phyloP scores from a whole-genome alignment of 1,140 invertebrate genomes.

The Batillaria attramentaria region DNA sequence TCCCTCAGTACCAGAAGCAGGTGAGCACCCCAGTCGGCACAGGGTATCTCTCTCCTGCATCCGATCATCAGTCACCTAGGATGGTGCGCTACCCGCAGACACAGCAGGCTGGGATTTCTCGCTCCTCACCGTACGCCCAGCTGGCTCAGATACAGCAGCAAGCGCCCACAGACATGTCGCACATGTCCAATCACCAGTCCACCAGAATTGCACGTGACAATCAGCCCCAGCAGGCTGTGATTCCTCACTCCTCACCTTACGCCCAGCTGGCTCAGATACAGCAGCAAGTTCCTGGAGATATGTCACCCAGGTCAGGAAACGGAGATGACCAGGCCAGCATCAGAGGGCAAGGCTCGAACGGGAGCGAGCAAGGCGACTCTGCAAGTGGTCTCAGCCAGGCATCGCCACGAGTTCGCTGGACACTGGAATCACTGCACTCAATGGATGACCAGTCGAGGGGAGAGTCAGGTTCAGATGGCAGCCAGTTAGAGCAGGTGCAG shows the following conservation, averaged over 20 bases:
- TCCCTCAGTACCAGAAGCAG: constrained; percentile 1
- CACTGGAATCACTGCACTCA: not conserved
- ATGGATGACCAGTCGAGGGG: not conserved
- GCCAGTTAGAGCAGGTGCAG: not conserved
- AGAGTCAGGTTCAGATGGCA: not conserved
- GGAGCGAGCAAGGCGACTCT: too few relatives aligned
- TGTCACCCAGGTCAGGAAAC: not conserved
- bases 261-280: constrained; percentile 8
- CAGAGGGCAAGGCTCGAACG: too few relatives aligned
- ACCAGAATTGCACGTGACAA: too few relatives aligned
- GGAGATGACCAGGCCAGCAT: not conserved
- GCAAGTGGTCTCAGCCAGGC: not conserved
- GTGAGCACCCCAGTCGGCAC: not conserved
- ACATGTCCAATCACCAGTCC: constrained; percentile 1
- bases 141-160: not conserved
- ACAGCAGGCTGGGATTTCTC: constrained; percentile 4
- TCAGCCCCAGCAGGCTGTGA: too few relatives aligned
- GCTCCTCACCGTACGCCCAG: not conserved
- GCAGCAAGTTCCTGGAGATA: not conserved
- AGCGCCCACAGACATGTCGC: not conserved
- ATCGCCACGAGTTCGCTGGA: not conserved
- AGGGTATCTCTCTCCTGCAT: not conserved
- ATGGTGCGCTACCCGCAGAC: not conserved
- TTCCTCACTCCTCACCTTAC: constrained; percentile 1
- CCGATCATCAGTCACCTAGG: not conserved